A percentile compares a stretch with the other conserved stretches of the same genome.
Conservation (phyloP, 1,140 invertebrate species). For the Microplitis demolitor region DNA sequence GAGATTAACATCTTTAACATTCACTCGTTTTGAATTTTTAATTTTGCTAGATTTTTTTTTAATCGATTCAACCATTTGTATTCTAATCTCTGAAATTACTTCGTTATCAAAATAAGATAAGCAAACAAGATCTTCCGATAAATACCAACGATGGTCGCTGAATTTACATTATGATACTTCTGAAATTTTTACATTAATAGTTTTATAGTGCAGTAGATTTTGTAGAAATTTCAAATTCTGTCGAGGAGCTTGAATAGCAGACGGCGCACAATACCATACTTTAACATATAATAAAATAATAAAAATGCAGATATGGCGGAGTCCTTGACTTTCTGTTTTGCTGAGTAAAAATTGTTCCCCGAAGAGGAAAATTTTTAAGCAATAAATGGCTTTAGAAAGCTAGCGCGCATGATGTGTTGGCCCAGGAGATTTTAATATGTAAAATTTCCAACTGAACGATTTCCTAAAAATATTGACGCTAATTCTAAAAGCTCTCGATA, state of each 20-base stretch:
- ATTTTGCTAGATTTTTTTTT: neutral
- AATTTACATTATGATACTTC: slow-evolving; percentile 31
- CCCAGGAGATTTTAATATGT: slow-evolving; percentile 48
- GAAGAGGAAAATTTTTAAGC: slow-evolving; percentile 45
- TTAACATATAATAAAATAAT: slow-evolving; percentile 19
- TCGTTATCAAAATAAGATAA: slow-evolving; percentile 42
- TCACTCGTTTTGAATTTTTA: neutral
- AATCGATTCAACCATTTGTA: slow-evolving; percentile 16
- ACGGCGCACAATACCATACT: slow-evolving; percentile 28
- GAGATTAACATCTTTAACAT: neutral
- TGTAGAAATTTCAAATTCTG: slow-evolving; percentile 24
- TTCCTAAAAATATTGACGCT: slow-evolving; percentile 52
- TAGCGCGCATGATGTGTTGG: slow-evolving; percentile 49
- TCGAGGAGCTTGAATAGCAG: slow-evolving; percentile 8
- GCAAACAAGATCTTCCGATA: slow-evolving; percentile 34
- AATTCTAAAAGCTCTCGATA: slow-evolving; percentile 54
- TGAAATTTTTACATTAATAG: slow-evolving; percentile 12
- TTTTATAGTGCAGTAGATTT: slow-evolving; percentile 12
- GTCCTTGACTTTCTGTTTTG: neutral
- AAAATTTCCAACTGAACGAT: slow-evolving; percentile 40
- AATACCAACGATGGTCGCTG: slow-evolving; percentile 41
- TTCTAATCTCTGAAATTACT: slow-evolving; percentile 29
- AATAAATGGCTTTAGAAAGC: slow-evolving; percentile 52
- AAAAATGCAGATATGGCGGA: slow-evolving; percentile 29
- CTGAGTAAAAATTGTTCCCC: neutral